A percentile compares a stretch with the other conserved stretches of the same genome.
Conservation (phyloP, 37 sponge, comb jelly and placozoan genomes). For the Spongilla lacustris region DNA sequence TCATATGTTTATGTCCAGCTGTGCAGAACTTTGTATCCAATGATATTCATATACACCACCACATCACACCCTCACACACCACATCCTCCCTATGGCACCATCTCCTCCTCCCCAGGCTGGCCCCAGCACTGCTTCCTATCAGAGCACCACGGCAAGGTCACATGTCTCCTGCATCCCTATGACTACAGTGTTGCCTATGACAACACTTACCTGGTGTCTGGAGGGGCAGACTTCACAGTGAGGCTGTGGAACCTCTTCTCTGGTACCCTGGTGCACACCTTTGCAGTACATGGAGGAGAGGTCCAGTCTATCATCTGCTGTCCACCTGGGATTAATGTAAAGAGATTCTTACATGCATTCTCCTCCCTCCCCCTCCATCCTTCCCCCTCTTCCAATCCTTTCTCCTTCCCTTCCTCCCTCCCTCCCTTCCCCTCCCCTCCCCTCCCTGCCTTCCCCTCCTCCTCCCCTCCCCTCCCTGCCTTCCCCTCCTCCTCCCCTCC, state of each 20-base stretch:
- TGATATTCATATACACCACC: too few relatives aligned
- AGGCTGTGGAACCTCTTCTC: conserved; percentile 88
- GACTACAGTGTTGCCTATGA: conserved; percentile 64
- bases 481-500: too few relatives aligned
- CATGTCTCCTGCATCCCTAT: conserved; percentile 78
- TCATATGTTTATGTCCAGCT: neutral
- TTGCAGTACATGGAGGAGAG: conserved; percentile 81
- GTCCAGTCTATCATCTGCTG: conserved; percentile 68
- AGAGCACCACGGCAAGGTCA: conserved; percentile 81
- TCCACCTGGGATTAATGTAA: conserved; percentile 78
- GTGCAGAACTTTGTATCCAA: neutral
- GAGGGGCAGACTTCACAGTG: conserved; percentile 93
- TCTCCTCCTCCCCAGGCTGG: conserved; percentile 54
- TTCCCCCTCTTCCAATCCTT: too few relatives aligned
- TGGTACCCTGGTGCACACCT: conserved; percentile 76
- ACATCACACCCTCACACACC: neutral
- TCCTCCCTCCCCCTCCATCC: too few relatives aligned
- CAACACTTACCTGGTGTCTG: conserved; percentile 71
- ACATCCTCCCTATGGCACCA: neutral
- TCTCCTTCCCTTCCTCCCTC: too few relatives aligned
- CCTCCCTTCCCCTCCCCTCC: too few relatives aligned
- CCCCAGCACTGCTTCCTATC: conserved; percentile 77
- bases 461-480: too few relatives aligned
- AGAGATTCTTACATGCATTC: neutral
- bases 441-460: too few relatives aligned